Evolutionary conservation across 1,140 invertebrate genomes (phyloP).

Genomic region (Cyclargus thomasi): DNA sequence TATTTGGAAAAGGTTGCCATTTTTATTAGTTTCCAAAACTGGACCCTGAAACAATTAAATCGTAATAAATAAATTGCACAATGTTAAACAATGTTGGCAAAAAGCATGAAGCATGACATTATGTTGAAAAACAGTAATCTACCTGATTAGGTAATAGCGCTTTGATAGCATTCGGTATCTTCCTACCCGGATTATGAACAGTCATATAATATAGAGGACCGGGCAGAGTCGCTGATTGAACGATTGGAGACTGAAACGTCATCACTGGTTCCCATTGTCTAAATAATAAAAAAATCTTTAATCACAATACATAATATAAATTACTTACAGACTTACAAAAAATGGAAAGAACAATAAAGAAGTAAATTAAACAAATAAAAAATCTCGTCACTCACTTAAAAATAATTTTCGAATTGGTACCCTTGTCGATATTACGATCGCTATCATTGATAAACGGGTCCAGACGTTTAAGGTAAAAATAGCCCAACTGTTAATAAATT

Average conservation of each 20-base stretch:
- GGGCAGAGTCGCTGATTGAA: slow-evolving; percentile 40
- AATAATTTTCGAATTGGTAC: not conserved
- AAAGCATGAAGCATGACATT: too few species aligned
- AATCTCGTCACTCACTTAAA: not conserved
- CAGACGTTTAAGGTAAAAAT: not conserved
- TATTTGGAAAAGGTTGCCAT: slow-evolving; percentile 77
- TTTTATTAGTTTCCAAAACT: slow-evolving; percentile 50
- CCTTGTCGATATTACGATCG: not conserved
- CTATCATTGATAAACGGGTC: not conserved
- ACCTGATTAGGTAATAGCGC: slow-evolving; percentile 48
- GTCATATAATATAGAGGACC: slow-evolving; percentile 55
- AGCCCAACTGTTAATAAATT: not conserved
- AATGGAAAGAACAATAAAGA: not conserved
- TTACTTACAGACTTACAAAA: not conserved
- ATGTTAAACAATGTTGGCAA: too few species aligned
- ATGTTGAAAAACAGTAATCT: not conserved
- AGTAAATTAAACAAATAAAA: not conserved
- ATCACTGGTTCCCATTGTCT: slow-evolving; percentile 53
- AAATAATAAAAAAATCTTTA: not conserved
- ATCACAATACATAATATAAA: too few species aligned
- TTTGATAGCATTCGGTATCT: slow-evolving; percentile 51
- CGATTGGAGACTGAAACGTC: slow-evolving; percentile 49
- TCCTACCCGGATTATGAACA: slow-evolving; percentile 45
- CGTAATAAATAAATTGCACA: not conserved
- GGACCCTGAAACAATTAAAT: slow-evolving; percentile 44